A percentile compares a stretch with the other conserved stretches of the same genome.
phyloP scores from a whole-genome alignment of 2,113 vertebrate species.

The Chamaea fasciata region DNA sequence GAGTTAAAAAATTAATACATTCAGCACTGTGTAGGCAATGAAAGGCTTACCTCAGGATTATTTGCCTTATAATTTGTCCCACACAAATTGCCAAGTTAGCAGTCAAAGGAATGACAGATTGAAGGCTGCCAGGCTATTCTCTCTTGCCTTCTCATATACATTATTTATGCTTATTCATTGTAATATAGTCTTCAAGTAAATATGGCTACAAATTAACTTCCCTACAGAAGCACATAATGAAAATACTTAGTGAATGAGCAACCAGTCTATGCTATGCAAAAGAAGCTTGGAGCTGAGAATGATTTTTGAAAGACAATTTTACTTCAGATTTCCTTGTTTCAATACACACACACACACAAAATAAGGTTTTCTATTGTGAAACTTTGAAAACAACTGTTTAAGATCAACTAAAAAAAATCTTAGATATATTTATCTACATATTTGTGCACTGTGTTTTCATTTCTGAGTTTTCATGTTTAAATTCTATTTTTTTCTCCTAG shows the following conservation, averaged over 20 bases:
- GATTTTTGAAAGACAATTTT: not conserved
- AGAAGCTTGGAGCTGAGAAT: not conserved
- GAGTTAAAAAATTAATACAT: not conserved
- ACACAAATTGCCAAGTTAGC: not conserved
- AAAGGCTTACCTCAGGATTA: not conserved
- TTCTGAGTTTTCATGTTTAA: not conserved
- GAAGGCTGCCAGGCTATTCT: not conserved
- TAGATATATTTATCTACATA: not conserved
- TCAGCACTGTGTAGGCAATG: not conserved
- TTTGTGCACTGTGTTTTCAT: not conserved
- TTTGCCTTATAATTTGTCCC: not conserved
- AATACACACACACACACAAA: not conserved
- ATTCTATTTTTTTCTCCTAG: not conserved
- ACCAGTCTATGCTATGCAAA: not conserved
- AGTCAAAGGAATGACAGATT: not conserved
- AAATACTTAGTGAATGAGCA: not conserved
- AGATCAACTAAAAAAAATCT: not conserved
- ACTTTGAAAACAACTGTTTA: not conserved
- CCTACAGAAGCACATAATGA: not conserved
- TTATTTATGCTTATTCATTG: not conserved
- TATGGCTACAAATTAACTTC: not conserved
- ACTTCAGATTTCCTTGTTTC: not conserved
- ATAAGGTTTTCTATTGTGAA: not conserved
- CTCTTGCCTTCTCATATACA: not conserved
- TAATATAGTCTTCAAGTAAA: not conserved